Conservation (phyloP, 2,113 vertebrate genomes). For the Psophia crepitans region DNA sequence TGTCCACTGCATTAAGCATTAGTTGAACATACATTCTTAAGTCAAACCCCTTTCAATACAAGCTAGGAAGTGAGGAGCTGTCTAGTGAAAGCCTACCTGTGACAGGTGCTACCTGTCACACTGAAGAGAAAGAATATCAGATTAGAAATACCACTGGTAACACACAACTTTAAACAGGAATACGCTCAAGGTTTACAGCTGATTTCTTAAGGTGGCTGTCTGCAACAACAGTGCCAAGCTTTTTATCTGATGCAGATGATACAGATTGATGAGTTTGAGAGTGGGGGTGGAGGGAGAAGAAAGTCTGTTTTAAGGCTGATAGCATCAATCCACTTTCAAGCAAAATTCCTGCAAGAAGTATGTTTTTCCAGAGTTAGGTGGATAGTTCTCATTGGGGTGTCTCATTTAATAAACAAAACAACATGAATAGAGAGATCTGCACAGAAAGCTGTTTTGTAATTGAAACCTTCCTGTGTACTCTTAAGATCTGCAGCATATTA, state of each 20-base stretch:
- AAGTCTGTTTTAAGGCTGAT: neutral
- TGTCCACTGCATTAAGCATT: neutral
- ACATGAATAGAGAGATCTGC: neutral
- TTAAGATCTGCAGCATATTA: neutral
- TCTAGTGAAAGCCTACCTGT: neutral
- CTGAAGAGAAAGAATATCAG: neutral
- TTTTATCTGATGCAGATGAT: neutral
- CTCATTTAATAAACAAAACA: neutral
- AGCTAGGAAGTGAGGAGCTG: neutral
- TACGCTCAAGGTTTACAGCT: neutral
- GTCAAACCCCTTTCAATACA: neutral
- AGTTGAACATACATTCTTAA: neutral
- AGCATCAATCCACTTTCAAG: neutral
- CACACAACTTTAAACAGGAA: neutral
- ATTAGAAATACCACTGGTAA: neutral
- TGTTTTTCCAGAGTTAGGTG: neutral
- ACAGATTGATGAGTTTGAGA: neutral
- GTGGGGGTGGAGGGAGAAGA: neutral
- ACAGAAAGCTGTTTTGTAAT: neutral
- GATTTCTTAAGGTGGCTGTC: neutral
- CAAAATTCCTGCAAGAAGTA: neutral
- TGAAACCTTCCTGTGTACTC: neutral
- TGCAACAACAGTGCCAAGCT: neutral
- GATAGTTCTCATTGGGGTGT: neutral
- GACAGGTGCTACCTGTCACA: neutral